Evolutionary conservation across 2,113 vertebrate genomes (phyloP), one percentile per base, ranked within the genome.

Genomic region (Camelus bactrianus): DNA sequence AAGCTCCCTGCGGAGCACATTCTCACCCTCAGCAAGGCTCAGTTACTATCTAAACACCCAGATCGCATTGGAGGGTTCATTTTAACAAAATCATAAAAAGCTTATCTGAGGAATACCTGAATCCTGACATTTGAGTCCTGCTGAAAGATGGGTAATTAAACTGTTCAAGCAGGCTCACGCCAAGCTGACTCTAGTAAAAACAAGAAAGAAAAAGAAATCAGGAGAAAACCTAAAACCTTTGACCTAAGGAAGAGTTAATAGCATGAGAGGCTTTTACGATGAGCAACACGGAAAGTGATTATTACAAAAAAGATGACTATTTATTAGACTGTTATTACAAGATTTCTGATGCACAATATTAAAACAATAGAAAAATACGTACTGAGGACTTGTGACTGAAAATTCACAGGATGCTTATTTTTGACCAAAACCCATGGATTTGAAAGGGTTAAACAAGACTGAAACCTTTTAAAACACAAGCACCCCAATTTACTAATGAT

Each of bases 401-500:
- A 91, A 86, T 62, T 73, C 46, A 91, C 32, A 86, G 46, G 91
- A 92, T 80, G 5, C 19, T 46, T 80, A 54, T 52, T 92, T 86
- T 46, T 77, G 1, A 70, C 75, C 16, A 62, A 80, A 79, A 30
- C 26, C 17, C 46, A 96, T 93, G 96, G 82, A 32, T 38, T 48
- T 19, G 52, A 98, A 96, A 94, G 93, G 91, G 97, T 98, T 97
- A 98, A 98, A 72, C 79, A 58, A 76, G 85, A 96, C 92, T 89
- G 60, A 98, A 98, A 94, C 58, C 90, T 95, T 98, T 98, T 94
- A 91, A 84, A 97, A 98, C 80, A 92, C 70, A 97, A 97, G 95
- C 64, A 87, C 84, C 80, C 91, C 82, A 93, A 97, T 97, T 97
- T 98, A 67, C 90, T 97, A 98, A 98, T 98, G 98, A 98, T 98